Evolutionary conservation across 92 coral and sea anemone genomes (phyloP).

Genomic region (Bergia puertoricense): DNA sequence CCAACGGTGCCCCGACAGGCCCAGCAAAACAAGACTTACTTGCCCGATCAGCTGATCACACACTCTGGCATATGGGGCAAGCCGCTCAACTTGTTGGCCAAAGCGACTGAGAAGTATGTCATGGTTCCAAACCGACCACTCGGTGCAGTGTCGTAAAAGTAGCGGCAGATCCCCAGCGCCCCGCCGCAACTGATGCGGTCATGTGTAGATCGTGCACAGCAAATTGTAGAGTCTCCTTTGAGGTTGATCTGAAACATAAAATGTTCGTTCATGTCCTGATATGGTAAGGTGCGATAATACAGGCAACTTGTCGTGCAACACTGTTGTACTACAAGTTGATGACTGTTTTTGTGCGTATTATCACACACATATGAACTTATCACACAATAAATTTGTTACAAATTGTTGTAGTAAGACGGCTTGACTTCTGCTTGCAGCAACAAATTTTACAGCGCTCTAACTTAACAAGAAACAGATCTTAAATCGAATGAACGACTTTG

Average conservation of each 20-base stretch:
- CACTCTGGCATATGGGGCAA: constrained; percentile 85
- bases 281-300: too few relatives aligned
- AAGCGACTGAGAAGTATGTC: constrained; percentile 95
- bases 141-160: constrained; percentile 98
- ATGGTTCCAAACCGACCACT: constrained; percentile 99
- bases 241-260: constrained; percentile 59
- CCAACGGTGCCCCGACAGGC: constrained; percentile 45
- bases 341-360: too few relatives aligned
- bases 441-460: too few relatives aligned
- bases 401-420: too few relatives aligned
- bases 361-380: too few relatives aligned
- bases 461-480: too few relatives aligned
- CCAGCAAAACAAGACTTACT: background rate
- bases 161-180: constrained; percentile 89
- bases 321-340: too few relatives aligned
- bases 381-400: too few relatives aligned
- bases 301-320: too few relatives aligned
- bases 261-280: background rate
- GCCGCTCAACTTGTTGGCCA: constrained; percentile 74
- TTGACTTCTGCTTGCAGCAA: too few relatives aligned
- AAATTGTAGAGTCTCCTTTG: constrained; percentile 86
- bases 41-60: constrained; percentile 58
- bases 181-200: constrained; percentile 90
- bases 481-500: too few relatives aligned
- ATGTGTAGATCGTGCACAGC: constrained; percentile 83